Evolutionary conservation across 2,797 vertebrate genomes (phyloP).

Genomic region (Aldrovandia affinis): DNA sequence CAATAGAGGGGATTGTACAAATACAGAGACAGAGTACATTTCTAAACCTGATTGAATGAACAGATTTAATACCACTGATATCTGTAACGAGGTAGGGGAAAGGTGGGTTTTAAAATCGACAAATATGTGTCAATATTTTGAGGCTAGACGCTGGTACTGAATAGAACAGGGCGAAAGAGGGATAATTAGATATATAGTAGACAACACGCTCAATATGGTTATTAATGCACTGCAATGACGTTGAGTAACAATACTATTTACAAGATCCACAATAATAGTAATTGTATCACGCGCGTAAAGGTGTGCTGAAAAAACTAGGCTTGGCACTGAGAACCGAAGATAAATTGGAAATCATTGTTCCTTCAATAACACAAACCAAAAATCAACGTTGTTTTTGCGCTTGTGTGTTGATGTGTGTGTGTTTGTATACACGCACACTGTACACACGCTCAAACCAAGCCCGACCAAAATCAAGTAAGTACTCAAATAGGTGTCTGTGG

Average conservation of each 20-base stretch:
- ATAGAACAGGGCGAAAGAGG: conserved; percentile 10
- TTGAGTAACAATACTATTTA: conserved; percentile 16
- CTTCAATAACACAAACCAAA: conserved; percentile 28
- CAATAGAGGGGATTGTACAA: conserved; percentile 15
- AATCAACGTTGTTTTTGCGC: conserved; percentile 36
- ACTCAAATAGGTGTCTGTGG: conserved; percentile 49
- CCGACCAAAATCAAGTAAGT: conserved; percentile 50
- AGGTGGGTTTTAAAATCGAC: neutral
- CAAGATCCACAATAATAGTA: neutral
- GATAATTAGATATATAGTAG: conserved; percentile 29
- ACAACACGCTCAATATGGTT: conserved; percentile 22
- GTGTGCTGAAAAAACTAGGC: conserved; percentile 26
- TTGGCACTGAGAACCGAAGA: conserved; percentile 36
- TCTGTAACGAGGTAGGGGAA: neutral
- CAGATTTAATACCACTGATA: neutral
- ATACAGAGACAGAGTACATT: conserved; percentile 2
- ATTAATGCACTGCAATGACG: conserved; percentile 13
- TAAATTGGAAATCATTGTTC: conserved; percentile 26
- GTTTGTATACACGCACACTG: conserved; percentile 52
- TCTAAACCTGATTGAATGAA: conserved; percentile 18
- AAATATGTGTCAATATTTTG: conserved; percentile 31
- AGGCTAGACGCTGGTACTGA: conserved; percentile 23
- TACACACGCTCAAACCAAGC: conserved; percentile 49
- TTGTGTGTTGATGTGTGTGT: conserved; percentile 46
- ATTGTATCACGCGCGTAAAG: neutral